A percentile compares a stretch with the other conserved stretches of the same genome.
phyloP scores from a whole-genome alignment of 2,113 vertebrate species.

The Bufo gargarizans region DNA sequence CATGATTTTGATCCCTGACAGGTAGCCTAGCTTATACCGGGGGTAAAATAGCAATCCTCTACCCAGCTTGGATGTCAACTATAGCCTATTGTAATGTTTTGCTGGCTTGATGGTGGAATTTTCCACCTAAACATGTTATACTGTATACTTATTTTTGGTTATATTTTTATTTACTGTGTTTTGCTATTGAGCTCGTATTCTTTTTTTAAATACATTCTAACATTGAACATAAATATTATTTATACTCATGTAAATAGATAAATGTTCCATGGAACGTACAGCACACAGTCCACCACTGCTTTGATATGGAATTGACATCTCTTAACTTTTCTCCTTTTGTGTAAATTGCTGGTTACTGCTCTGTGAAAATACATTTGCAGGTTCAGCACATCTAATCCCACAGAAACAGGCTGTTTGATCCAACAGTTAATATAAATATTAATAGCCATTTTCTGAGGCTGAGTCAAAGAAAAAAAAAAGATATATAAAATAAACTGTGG shows the following conservation, averaged over 20 bases:
- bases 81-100: too few species aligned
- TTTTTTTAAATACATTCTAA: too few species aligned
- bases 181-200: too few species aligned
- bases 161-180: too few species aligned
- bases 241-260: background rate
- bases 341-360: background rate
- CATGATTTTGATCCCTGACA: too few species aligned
- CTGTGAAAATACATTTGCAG: constrained; percentile 41
- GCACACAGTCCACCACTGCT: background rate
- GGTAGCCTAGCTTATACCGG: too few species aligned
- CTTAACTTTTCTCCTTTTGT: background rate
- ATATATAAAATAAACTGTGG: background rate
- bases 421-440: constrained; percentile 15
- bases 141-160: too few species aligned
- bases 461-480: background rate
- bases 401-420: background rate
- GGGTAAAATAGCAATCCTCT: too few species aligned
- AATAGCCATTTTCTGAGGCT: background rate
- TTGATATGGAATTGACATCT: background rate
- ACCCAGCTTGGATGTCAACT: too few species aligned
- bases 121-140: too few species aligned
- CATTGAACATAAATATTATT: too few species aligned
- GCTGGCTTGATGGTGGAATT: too few species aligned
- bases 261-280: background rate
- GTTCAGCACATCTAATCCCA: constrained; percentile 15